Evolutionary conservation across 2,888 invertebrate genomes (phyloP).

Genomic region (Plebejus argus): DNA sequence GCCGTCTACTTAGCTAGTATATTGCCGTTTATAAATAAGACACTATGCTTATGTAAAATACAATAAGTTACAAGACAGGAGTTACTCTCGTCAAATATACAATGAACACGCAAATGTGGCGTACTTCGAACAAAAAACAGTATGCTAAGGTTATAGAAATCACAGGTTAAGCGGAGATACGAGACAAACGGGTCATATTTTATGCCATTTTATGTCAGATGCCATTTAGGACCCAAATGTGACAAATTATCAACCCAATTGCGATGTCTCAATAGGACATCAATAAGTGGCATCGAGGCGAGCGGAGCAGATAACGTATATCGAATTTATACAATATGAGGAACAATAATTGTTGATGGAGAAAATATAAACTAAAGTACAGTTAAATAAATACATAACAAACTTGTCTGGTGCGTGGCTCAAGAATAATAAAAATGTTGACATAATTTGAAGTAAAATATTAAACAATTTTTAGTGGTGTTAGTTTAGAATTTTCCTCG

Average conservation of each 20-base stretch:
- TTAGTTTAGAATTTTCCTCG: not conserved
- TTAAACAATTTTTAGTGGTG: not conserved
- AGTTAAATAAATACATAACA: conserved; percentile 4
- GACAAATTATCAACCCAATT: not conserved
- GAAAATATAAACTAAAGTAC: not conserved
- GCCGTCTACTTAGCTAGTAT: conserved; percentile 17
- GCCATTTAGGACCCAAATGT: not conserved
- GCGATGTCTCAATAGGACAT: not conserved
- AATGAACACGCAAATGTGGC: not conserved
- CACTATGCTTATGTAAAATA: conserved; percentile 24
- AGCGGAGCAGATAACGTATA: not conserved
- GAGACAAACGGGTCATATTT: not conserved
- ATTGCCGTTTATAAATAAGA: conserved; percentile 30
- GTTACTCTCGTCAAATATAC: conserved; percentile 27
- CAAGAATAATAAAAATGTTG: not conserved
- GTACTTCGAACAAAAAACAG: not conserved
- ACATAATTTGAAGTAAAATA: not conserved
- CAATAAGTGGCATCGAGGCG: not conserved
- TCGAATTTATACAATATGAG: not conserved
- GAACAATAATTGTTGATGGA: not conserved
- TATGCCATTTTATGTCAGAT: not conserved
- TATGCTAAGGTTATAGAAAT: conserved; percentile 20
- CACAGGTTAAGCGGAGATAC: conserved; percentile 26
- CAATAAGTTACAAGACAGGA: conserved; percentile 30
- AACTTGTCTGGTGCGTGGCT: not conserved